phyloP scores from a whole-genome alignment of 2,797 vertebrate species.

The Sebastes melanostomus region DNA sequence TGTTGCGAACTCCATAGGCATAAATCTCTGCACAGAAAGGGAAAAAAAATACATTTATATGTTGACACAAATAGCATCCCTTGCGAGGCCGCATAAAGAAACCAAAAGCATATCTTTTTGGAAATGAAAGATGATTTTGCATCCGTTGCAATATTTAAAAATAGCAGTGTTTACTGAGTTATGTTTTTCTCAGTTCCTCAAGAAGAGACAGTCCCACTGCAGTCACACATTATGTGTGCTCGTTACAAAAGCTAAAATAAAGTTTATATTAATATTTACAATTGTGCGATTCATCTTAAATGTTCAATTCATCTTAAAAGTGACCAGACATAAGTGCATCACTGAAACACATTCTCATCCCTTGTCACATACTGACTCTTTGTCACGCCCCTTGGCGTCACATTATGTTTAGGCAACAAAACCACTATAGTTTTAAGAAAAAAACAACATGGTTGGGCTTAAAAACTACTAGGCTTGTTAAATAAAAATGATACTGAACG shows the following conservation, averaged over 20 bases:
- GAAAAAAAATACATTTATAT: background rate
- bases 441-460: no score
- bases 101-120: background rate
- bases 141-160: background rate
- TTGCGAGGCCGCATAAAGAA: background rate
- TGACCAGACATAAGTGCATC: background rate
- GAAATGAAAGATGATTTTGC: background rate
- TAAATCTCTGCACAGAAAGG: constrained; percentile 76
- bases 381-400: no score
- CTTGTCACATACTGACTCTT: no score
- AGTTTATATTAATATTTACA: background rate
- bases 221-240: background rate
- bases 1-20: constrained; percentile 87
- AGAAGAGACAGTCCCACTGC: background rate
- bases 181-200: background rate
- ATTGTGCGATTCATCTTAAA: background rate
- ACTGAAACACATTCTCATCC: no score
- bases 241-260: background rate
- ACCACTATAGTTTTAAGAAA: no score
- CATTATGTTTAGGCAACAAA: no score
- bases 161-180: background rate
- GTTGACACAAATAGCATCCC: background rate
- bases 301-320: background rate
- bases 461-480: no score
- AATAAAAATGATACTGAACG: no score